Conservation (phyloP, 2,888 invertebrate genomes). For the Zeuzera pyrina region DNA sequence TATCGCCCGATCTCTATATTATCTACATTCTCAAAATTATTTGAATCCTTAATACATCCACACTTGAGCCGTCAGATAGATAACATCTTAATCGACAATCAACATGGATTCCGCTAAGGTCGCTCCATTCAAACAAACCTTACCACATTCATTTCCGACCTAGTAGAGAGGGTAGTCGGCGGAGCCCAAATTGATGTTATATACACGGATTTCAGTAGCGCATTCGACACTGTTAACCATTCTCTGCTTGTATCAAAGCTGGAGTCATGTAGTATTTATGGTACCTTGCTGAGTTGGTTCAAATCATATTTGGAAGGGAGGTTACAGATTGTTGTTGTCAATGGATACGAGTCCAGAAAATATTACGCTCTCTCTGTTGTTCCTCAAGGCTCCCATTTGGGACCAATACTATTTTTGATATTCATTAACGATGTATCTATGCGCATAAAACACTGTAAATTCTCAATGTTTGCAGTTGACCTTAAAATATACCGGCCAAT, state of each 20-base stretch:
- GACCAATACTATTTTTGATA: constrained; percentile 3
- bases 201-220: constrained; percentile 5
- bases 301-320: constrained; percentile 3
- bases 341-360: background rate
- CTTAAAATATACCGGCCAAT: too few species aligned
- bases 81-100: background rate
- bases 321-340: background rate
- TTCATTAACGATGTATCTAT: constrained; percentile 4
- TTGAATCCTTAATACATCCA: background rate
- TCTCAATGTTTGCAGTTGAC: constrained; percentile 5
- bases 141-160: background rate
- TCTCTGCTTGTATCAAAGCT: constrained; percentile 1
- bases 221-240: constrained; percentile 5
- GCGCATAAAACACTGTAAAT: background rate
- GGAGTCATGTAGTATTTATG: constrained; percentile 1
- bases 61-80: background rate
- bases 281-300: constrained; percentile 3
- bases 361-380: constrained; percentile 3
- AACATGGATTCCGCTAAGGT: constrained; percentile 2
- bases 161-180: background rate
- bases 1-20: background rate
- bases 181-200: constrained; percentile 1
- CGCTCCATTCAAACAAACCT: background rate
- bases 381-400: constrained; percentile 5
- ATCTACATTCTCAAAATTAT: too few species aligned